Conservation (phyloP, 2,797 vertebrate genomes). For the Rhinophrynus dorsalis region DNA sequence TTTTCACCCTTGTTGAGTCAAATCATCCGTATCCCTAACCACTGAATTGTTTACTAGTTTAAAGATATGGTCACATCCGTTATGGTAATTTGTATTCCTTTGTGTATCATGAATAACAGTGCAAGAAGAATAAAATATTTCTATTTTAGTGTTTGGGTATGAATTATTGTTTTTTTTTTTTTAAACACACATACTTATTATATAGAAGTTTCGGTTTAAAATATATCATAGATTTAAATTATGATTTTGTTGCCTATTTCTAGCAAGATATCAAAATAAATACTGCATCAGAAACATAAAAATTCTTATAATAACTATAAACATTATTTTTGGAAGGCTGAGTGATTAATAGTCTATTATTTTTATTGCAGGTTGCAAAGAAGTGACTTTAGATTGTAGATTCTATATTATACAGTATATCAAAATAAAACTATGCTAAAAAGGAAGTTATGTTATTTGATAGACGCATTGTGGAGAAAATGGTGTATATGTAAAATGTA, state of each 20-base stretch:
- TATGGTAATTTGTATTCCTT: constrained; percentile 91
- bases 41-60: constrained; percentile 97
- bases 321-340: too few relatives aligned
- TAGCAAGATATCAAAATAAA: constrained; percentile 53
- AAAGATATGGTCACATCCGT: constrained; percentile 90
- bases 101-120: constrained; percentile 90
- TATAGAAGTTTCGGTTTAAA: constrained; percentile 56
- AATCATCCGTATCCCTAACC: constrained; percentile 97
- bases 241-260: constrained; percentile 61
- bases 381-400: too few relatives aligned
- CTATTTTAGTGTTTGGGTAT: constrained; percentile 69
- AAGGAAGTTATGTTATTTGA: too few relatives aligned
- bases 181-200: constrained; percentile 61
- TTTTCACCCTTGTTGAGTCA: constrained; percentile 99
- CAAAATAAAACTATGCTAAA: too few relatives aligned
- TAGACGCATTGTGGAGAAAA: too few relatives aligned
- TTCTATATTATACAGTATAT: too few relatives aligned
- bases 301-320: too few relatives aligned
- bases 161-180: constrained; percentile 67
- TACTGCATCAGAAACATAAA: constrained; percentile 3
- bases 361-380: too few relatives aligned
- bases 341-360: too few relatives aligned
- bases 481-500: too few relatives aligned
- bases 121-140: constrained; percentile 81
- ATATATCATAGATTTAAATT: constrained; percentile 53